Percentiles rank a stretch among this genome's conserved stretches.
Evolutionary conservation across 2,797 vertebrate species (phyloP).

Genomic region (Clarias pachynema): DNA sequence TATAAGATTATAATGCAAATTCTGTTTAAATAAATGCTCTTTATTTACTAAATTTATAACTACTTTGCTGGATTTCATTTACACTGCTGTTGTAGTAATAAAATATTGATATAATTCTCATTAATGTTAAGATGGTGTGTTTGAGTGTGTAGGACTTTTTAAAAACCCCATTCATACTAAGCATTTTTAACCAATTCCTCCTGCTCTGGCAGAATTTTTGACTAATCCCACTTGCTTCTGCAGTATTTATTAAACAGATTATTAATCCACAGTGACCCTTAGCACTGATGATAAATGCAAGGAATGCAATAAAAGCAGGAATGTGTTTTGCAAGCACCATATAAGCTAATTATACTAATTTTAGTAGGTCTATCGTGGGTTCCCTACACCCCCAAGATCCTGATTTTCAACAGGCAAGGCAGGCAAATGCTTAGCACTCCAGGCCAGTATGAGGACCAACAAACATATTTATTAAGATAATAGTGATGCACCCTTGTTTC

Average conservation of each 20-base stretch:
- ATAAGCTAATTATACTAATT: background rate
- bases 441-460: no score
- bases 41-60: background rate
- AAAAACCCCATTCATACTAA: background rate
- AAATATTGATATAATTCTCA: background rate
- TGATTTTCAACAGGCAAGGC: no score
- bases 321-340: background rate
- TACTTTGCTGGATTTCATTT: background rate
- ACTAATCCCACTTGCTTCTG: background rate
- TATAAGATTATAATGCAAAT: background rate
- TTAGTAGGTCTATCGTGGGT: background rate
- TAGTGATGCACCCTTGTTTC: no score
- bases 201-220: background rate
- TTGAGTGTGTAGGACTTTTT: background rate
- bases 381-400: no score
- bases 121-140: background rate
- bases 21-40: background rate
- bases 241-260: background rate
- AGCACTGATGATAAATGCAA: background rate
- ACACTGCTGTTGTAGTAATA: background rate
- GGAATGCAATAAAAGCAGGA: background rate
- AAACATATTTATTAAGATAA: no score
- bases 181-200: background rate
- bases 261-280: background rate
- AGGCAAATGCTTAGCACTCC: no score